Evolutionary conservation across 1,140 invertebrate genomes (phyloP).

Genomic region (Lasioglossum albipes): DNA sequence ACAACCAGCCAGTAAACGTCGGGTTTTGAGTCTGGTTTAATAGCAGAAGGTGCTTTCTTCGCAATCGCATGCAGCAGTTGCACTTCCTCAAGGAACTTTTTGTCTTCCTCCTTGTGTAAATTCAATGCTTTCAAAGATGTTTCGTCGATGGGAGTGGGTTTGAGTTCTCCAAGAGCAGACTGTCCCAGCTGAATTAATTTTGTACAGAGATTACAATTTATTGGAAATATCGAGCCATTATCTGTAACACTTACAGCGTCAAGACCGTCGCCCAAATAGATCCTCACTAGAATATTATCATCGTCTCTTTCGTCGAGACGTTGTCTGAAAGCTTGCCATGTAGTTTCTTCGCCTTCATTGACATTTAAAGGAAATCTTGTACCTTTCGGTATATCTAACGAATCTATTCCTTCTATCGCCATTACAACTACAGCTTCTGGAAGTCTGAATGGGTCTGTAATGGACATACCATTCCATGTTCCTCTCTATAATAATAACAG

Average conservation of each 20-base stretch:
- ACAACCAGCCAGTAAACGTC: constrained; percentile 86
- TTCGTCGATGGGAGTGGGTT: constrained; percentile 76
- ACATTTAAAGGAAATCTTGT: constrained; percentile 82
- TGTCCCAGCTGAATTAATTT: constrained; percentile 71
- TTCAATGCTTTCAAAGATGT: constrained; percentile 65
- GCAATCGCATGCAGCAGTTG: constrained; percentile 83
- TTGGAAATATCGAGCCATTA: neutral
- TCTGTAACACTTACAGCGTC: constrained; percentile 81
- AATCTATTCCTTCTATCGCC: constrained; percentile 85
- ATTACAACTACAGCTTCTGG: constrained; percentile 89
- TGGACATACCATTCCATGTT: constrained; percentile 86
- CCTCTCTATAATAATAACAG: constrained; percentile 80
- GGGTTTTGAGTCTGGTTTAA: constrained; percentile 81
- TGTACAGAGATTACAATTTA: neutral
- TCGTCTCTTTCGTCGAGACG: constrained; percentile 82
- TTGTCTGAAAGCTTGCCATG: constrained; percentile 82
- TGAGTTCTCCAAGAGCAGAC: constrained; percentile 80
- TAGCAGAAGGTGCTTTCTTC: constrained; percentile 80
- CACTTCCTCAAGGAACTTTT: constrained; percentile 84
- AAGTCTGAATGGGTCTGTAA: constrained; percentile 87
- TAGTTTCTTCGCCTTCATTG: constrained; percentile 84
- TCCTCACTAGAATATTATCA: constrained; percentile 82
- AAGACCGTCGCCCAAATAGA: constrained; percentile 83
- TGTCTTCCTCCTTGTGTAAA: constrained; percentile 81
- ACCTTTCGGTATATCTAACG: constrained; percentile 76